phyloP scores from a whole-genome alignment of 2,888 invertebrate species.

The Amblyteles armatorius region DNA sequence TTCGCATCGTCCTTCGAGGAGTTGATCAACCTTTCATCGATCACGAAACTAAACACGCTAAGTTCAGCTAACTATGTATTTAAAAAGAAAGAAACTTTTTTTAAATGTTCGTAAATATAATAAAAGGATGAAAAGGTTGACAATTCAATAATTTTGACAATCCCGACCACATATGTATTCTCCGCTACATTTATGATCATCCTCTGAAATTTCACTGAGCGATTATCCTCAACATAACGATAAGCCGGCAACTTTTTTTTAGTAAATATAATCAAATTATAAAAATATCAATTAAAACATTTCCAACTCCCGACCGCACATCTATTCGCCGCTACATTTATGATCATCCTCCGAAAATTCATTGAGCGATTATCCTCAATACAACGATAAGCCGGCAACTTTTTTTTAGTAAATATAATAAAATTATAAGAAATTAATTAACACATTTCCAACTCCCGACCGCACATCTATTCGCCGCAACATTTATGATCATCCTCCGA shows the following conservation, averaged over 20 bases:
- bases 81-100: neutral
- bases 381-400: neutral
- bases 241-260: too few relatives aligned
- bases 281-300: too few relatives aligned
- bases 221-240: slow-evolving; percentile 4
- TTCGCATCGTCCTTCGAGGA: neutral
- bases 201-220: slow-evolving; percentile 31
- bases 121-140: neutral
- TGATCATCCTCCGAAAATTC: neutral
- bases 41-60: neutral
- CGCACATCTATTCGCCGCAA: too few relatives aligned
- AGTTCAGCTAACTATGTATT: neutral
- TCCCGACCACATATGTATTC: neutral
- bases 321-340: neutral
- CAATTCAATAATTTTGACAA: neutral
- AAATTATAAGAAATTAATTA: too few relatives aligned
- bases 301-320: neutral
- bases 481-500: neutral
- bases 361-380: slow-evolving; percentile 8
- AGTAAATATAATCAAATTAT: slow-evolving; percentile 4
- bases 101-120: neutral
- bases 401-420: neutral
- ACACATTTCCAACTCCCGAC: too few relatives aligned
- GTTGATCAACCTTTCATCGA: neutral
- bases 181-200: neutral